Percentiles rank a stretch among this genome's conserved stretches.
Evolutionary conservation across 2,113 vertebrate genomes (phyloP).

Genomic region (Ceratotherium simum): DNA sequence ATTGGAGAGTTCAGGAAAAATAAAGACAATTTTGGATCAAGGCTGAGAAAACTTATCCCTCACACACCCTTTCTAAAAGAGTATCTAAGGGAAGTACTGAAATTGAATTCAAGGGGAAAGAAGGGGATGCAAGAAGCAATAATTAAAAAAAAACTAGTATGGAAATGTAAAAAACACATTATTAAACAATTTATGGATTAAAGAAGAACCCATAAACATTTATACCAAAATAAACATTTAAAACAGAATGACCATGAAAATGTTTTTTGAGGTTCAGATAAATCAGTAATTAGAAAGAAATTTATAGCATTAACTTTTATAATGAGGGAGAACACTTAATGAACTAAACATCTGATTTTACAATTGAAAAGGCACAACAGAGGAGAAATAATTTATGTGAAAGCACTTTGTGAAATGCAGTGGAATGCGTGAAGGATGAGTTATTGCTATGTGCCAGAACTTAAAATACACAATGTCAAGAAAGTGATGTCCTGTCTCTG

Average conservation of each 20-base stretch:
- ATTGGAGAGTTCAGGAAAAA: neutral
- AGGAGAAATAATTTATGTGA: neutral
- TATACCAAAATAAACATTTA: neutral
- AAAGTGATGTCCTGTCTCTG: neutral
- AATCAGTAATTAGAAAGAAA: neutral
- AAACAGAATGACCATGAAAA: neutral
- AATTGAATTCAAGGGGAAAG: neutral
- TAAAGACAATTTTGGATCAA: neutral
- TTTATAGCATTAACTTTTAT: neutral
- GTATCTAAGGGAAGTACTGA: neutral
- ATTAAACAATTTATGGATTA: neutral
- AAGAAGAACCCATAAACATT: neutral
- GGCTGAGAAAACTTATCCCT: neutral
- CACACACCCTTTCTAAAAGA: neutral
- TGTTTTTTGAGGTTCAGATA: neutral
- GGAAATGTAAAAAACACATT: neutral
- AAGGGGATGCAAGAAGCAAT: neutral
- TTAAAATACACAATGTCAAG: neutral
- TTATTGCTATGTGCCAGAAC: neutral
- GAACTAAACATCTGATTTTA: neutral
- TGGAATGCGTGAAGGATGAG: neutral
- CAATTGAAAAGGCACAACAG: neutral
- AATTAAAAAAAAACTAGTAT: neutral
- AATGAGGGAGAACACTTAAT: neutral
- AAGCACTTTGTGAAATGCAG: neutral